Evolutionary conservation across 2,113 vertebrate genomes (phyloP), one percentile per base, ranked within the genome.

Genomic region (Aptenodytes patagonicus): DNA sequence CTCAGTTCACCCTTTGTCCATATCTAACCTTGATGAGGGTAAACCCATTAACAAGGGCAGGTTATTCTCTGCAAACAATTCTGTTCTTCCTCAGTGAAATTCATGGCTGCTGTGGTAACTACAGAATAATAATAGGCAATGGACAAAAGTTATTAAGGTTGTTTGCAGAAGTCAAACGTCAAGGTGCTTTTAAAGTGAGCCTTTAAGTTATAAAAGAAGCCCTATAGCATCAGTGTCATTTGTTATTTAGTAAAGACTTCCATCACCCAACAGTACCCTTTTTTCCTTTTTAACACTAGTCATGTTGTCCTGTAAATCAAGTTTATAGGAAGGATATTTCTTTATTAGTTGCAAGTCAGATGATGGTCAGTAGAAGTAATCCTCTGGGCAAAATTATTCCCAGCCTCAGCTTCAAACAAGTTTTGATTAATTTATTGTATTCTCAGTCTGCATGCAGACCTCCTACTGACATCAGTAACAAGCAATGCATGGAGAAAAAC

Each of bases 351-450:
- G 92, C 78, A 79, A 83, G 78, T 80, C 60, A 90, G 78, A 69
- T 72, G 62, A 73, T 72, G 84, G 91, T 95, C 95, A 96, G 81
- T 62, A 85, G 93, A 95, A 95, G 58, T 70, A 95, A 93, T 95
- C 93, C 89, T 91, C 58, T 82, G 91, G 83, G 93, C 62, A 92
- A 95, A 92, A 92, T 92, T 89, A 79, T 93, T 95, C 69, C 61
- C 62, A 87, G 62, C 22, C 42, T 87, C 34, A 80, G 13, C 24
- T 80, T 96, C 70, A 95, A 94, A 93, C 42, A 90, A 62, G 60
- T 90, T 95, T 90, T 80, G 66, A 95, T 87, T 90, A 20, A 89
- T 96, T 95, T 95, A 32, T 95, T 96, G n/a, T 93, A 58, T 83
- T 93, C 81, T 73, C 91, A 80, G 58, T 75, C 62, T 88, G 79